Evolutionary conservation across 37 sponge, comb jelly and placozoan genomes (phyloP), one percentile per base, ranked within the genome.

Genomic region (Tethya wilhelma): DNA sequence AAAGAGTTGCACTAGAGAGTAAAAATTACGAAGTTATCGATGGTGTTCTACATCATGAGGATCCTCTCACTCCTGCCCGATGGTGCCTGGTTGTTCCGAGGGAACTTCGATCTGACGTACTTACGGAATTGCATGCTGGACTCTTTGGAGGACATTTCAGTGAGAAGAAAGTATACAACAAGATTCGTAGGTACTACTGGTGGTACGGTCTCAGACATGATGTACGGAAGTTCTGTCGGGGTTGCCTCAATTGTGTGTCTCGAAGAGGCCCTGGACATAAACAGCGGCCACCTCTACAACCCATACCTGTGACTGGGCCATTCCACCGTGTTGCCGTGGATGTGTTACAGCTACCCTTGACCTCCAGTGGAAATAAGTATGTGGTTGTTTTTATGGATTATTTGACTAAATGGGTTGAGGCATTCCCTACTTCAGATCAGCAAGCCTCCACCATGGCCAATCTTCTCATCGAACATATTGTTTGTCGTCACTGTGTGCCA

Each of bases 321-420:
- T 85, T 78, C 46, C 71, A 84, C 59, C 14, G 65, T 44, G 76
- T 87, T 28, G 88, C 66, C 6, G 76, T 87, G 29, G 88, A 87
- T 56, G 88, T 87, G 40, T 39, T 73, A 1, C 75, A 81, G 38
- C 45, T 81, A 2, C 89, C 82, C 0, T 37, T 20, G 38, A 75
- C 89, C 17, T 25, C 79, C n/a, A n/a, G n/a, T n/a, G n/a, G n/a
- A n/a, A n/a, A n/a, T n/a, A n/a, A n/a, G n/a, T n/a, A n/a, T n/a
- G n/a, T n/a, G n/a, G n/a, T n/a, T n/a, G n/a, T n/a, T n/a, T n/a
- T n/a, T n/a, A n/a, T n/a, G n/a, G n/a, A 86, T 59, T 66, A 63
- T 44, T 87, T 75, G 36, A 70, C 39, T 25, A 30, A 81, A 32
- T 79, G 69, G 8, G 81, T 80, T 68, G 59, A 81, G 36, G 82